These are phyloP conservation scores for Malacosoma neustria DNA, from an alignment of 2,888 invertebrate species.

Conservation along the genomic window DNA sequence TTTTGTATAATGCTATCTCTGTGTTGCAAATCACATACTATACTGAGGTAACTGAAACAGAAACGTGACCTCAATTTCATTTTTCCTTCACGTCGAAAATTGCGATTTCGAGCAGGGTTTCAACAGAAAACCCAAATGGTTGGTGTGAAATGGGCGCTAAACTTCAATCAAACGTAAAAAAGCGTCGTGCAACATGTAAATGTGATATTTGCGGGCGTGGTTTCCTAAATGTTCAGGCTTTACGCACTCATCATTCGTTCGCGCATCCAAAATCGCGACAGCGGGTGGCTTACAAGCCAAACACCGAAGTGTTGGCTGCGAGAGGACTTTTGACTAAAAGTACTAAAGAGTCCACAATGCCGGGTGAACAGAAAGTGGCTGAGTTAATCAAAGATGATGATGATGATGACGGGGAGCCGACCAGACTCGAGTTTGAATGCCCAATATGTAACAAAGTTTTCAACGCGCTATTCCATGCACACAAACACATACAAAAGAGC, in stretches of 20 bases:
- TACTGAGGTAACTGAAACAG: neutral
- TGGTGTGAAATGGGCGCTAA: constrained; percentile 36
- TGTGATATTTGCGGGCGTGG: constrained; percentile 38
- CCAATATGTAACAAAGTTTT: constrained; percentile 36
- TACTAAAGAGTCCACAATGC: constrained; percentile 7
- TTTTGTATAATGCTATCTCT: neutral
- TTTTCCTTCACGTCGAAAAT: neutral
- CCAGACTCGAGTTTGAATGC: constrained; percentile 37
- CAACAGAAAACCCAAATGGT: constrained; percentile 9
- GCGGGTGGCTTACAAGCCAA: constrained; percentile 6
- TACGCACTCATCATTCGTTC: constrained; percentile 32
- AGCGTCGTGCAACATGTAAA: constrained; percentile 24
- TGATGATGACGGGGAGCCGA: constrained; percentile 1
- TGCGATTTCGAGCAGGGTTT: neutral
- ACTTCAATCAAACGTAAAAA: constrained; percentile 26
- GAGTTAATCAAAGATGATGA: constrained; percentile 1
- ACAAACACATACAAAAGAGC: constrained; percentile 42
- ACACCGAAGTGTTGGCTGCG: constrained; percentile 7
- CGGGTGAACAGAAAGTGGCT: constrained; percentile 4
- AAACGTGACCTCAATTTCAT: neutral
- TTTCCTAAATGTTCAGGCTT: constrained; percentile 26
- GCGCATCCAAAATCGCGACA: constrained; percentile 12
- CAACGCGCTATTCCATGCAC: constrained; percentile 32
- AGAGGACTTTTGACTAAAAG: constrained; percentile 10
- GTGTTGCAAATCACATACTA: neutral